Conservation (phyloP, 2,797 vertebrate species). For the Melanotaenia nigrans region DNA sequence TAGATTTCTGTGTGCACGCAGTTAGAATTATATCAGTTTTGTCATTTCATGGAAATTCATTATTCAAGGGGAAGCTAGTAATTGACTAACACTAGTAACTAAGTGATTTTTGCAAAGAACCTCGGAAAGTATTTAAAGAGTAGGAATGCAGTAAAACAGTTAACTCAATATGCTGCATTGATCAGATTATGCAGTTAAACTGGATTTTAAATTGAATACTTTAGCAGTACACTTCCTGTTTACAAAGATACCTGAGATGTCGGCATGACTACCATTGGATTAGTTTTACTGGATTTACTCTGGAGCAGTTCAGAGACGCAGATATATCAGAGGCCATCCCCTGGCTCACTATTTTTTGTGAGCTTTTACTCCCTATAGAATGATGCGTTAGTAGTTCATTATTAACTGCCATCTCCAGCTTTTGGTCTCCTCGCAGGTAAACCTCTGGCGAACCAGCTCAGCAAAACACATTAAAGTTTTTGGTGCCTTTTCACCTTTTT, state of each 20-base stretch:
- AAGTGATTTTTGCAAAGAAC: conserved; percentile 33
- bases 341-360: conserved; percentile 13
- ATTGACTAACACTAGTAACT: conserved; percentile 62
- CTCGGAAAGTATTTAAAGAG: conserved; percentile 29
- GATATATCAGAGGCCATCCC: too few species aligned
- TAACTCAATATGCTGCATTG: conserved; percentile 19
- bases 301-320: conserved; percentile 25
- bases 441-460: conserved; percentile 34
- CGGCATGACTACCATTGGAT: too few species aligned
- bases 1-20: conserved; percentile 55
- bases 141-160: conserved; percentile 10
- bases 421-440: conserved; percentile 46
- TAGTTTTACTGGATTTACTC: conserved; percentile 31
- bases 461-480: conserved; percentile 30
- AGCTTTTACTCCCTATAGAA: conserved; percentile 13
- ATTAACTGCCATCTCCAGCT: conserved; percentile 50
- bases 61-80: conserved; percentile 55
- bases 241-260: too few species aligned
- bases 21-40: conserved; percentile 61
- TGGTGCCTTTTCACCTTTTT: conserved; percentile 21
- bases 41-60: conserved; percentile 61
- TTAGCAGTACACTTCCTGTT: too few species aligned
- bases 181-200: conserved; percentile 8
- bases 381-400: conserved; percentile 42
- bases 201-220: conserved; percentile 2